These are phyloP conservation scores for Branchinecta sandiegonensis DNA, from an alignment of 2,888 invertebrate species.

Conservation along the genomic window DNA sequence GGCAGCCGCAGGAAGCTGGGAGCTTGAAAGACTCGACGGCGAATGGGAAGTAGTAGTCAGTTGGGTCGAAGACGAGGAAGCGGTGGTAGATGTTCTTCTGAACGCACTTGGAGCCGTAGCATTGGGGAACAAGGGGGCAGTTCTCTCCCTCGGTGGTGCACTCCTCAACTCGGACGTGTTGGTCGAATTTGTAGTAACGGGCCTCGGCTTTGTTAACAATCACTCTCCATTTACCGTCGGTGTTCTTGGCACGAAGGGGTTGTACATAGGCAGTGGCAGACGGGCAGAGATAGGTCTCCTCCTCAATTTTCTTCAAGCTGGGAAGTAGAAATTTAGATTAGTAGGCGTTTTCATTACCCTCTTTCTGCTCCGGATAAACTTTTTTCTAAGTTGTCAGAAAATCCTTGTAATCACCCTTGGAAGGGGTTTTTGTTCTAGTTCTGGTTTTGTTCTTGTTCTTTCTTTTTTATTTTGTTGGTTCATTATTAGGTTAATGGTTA, in stretches of 20 bases:
- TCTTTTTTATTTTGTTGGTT: too few species aligned
- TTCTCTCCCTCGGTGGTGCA: constrained; percentile 25
- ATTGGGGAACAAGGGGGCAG: constrained; percentile 29
- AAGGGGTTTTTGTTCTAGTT: too few species aligned
- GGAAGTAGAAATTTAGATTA: constrained; percentile 24
- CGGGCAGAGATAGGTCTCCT: constrained; percentile 29
- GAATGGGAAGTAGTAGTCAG: constrained; percentile 30
- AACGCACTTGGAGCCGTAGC: constrained; percentile 28
- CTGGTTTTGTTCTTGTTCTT: too few species aligned
- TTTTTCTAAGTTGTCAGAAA: too few species aligned
- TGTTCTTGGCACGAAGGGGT: constrained; percentile 28
- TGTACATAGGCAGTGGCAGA: constrained; percentile 27
- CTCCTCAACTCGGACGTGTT: constrained; percentile 26
- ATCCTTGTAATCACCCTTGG: too few species aligned
- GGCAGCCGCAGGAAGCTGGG: constrained; percentile 29
- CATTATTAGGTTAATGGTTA: too few species aligned
- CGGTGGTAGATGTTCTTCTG: constrained; percentile 29
- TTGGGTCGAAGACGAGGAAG: constrained; percentile 29
- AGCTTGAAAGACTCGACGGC: constrained; percentile 29
- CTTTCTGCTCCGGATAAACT: too few species aligned
- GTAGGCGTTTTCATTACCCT: constrained; percentile 16
- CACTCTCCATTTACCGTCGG: constrained; percentile 29
- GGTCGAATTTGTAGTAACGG: constrained; percentile 26
- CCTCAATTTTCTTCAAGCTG: constrained; percentile 23
- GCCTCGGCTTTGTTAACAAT: constrained; percentile 28